Evolutionary conservation across 64 coral and sea anemone species (phyloP), one percentile per base, ranked within the genome.

Genomic region (Cladopsammia gracilis): DNA sequence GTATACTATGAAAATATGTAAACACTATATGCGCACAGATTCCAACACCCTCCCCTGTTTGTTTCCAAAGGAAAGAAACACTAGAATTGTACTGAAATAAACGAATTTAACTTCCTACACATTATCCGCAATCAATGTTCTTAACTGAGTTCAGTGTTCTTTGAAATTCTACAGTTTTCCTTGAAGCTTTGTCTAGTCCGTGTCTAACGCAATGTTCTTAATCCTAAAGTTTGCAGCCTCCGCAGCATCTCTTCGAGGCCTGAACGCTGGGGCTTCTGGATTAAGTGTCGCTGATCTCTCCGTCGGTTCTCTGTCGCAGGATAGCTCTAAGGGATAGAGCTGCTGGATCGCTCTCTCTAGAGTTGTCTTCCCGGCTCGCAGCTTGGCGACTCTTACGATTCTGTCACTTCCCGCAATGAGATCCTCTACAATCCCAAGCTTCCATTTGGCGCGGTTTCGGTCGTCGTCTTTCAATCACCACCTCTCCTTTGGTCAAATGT

Each of bases 391-490:
- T 12, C 62, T 44, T 9, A 70, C 58, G 26, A 86, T 57, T 4
- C 60, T 26, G 44, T 86, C 83, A 20, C 68, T 20, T 50, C 85
- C 85, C 25, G 85, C 18, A n/a, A 83, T 57, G 5, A 83, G 58
- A 1, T 62, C 58, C 8, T 24, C 56, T 2, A 83, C 79, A 62
- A 83, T 83, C 8, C 79, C 79, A 51, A 83, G 44, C n/a, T 51
- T 51, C 79, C 90, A 92, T 48, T 92, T 92, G 6, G 20, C 71
- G 7, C 80, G 22, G 42, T 78, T 92, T 25, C 80, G 25, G 16
- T 92, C 70, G 34, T 92, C 58, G 3, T 48, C 50, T 49, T 86
- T 82, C 51, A 92, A 92, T 92, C 25, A 92, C 90, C 26, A 86
- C 70, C 48, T 92, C 60, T 43, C 71, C 90, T 1, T 65, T 59